These are phyloP conservation scores for Xylota segnis DNA, from an alignment of 2,888 invertebrate species.

Conservation along the genomic window DNA sequence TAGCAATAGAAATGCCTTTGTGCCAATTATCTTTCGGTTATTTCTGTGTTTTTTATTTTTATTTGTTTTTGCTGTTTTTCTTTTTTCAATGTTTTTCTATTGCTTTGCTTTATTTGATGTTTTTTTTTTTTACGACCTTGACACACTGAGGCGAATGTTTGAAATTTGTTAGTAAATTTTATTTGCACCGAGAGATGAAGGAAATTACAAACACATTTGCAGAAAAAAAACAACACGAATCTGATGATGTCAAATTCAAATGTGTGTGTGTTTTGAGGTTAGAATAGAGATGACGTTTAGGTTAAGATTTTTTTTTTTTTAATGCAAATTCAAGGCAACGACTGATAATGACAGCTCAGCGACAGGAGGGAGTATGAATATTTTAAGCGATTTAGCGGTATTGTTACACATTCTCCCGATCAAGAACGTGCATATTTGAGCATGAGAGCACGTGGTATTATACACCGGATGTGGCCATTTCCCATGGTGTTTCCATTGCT, in stretches of 20 bases:
- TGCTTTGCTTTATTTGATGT: constrained; percentile 54
- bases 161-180: constrained; percentile 51
- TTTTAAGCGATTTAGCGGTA: not conserved
- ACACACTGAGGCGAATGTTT: constrained; percentile 57
- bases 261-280: constrained; percentile 28
- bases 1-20: constrained; percentile 35
- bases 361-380: constrained; percentile 9
- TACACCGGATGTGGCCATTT: constrained; percentile 18
- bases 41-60: constrained; percentile 41
- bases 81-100: constrained; percentile 42
- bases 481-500: not conserved
- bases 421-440: not conserved
- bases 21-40: constrained; percentile 61
- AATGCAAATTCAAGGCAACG: constrained; percentile 30
- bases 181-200: constrained; percentile 38
- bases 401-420: not conserved
- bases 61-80: constrained; percentile 17
- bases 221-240: not conserved
- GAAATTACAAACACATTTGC: constrained; percentile 5
- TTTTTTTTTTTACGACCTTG: constrained; percentile 60
- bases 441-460: constrained; percentile 15
- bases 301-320: constrained; percentile 3
- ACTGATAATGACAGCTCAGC: constrained; percentile 11
- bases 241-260: not conserved
- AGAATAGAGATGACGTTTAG: constrained; percentile 12